A percentile compares a stretch with the other conserved stretches of the same genome.
Conservation (phyloP, 2,888 invertebrate genomes). For the Cephalotes varians region DNA sequence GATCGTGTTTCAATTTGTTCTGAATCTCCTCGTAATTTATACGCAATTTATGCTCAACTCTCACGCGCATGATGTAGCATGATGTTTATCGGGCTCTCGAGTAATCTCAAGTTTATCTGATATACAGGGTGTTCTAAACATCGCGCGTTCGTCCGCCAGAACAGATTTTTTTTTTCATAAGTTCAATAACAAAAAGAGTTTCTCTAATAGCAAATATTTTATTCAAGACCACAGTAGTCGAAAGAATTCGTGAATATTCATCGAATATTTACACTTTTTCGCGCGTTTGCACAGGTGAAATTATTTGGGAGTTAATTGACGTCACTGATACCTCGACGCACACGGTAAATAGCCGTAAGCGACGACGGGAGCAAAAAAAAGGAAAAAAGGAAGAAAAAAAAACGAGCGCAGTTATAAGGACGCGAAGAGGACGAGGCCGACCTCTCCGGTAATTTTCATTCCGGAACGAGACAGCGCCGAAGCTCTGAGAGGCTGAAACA, state of each 20-base stretch:
- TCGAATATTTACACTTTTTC: background rate
- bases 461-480: constrained; percentile 64
- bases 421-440: constrained; percentile 55
- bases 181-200: background rate
- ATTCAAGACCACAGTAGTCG: background rate
- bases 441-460: constrained; percentile 68
- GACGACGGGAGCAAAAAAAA: constrained; percentile 23
- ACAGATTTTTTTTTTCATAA: too few species aligned
- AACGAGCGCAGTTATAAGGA: constrained; percentile 35
- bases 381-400: background rate
- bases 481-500: constrained; percentile 73
- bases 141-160: background rate
- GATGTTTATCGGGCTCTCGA: constrained; percentile 30
- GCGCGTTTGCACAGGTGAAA: background rate
- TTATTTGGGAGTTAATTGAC: constrained; percentile 27
- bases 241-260: background rate
- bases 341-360: constrained; percentile 44
- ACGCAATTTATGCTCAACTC: constrained; percentile 18
- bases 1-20: constrained; percentile 35
- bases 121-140: background rate
- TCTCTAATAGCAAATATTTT: background rate
- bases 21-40: constrained; percentile 26
- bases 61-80: background rate
- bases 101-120: constrained; percentile 23
- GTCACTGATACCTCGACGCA: constrained; percentile 23